Percentiles rank a stretch among this genome's conserved stretches.
These are phyloP conservation scores for Vespertilio murinus DNA, from an alignment of 2,797 vertebrate genomes.

Conservation along the genomic window DNA sequence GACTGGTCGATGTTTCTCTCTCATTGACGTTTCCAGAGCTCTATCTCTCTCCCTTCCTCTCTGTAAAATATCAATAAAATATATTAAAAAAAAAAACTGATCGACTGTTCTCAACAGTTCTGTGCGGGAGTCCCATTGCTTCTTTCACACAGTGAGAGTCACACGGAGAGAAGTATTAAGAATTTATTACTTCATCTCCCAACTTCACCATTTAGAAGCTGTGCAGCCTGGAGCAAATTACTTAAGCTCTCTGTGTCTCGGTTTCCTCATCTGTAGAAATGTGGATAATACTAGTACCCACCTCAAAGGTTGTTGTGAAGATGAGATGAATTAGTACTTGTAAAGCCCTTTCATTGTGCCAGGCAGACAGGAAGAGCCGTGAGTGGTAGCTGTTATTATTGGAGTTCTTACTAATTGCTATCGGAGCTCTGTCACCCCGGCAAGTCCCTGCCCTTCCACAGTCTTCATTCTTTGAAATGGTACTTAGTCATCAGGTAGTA, in stretches of 20 bases:
- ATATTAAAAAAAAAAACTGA: too few species aligned
- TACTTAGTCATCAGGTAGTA: neutral
- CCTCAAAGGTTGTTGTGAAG: neutral
- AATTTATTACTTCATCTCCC: neutral
- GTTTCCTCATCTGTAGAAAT: conserved; percentile 9
- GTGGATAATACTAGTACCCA: neutral
- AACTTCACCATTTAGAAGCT: neutral
- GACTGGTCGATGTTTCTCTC: too few species aligned
- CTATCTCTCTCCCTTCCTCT: too few species aligned
- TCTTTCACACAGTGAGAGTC: neutral
- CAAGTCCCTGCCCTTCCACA: neutral
- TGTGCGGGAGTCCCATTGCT: neutral
- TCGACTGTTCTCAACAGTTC: neutral
- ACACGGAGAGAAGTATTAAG: neutral
- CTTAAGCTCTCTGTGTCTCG: neutral
- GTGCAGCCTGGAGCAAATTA: neutral
- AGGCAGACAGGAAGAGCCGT: neutral
- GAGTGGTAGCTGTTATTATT: neutral
- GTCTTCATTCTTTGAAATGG: conserved; percentile 17
- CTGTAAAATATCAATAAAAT: too few species aligned
- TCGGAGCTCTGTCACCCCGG: neutral
- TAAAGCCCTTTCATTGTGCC: neutral
- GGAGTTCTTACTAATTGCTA: neutral
- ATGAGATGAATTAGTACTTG: neutral
- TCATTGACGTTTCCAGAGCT: too few species aligned